phyloP scores from a whole-genome alignment of 2,888 invertebrate genomes.

The Steromphala cineraria region DNA sequence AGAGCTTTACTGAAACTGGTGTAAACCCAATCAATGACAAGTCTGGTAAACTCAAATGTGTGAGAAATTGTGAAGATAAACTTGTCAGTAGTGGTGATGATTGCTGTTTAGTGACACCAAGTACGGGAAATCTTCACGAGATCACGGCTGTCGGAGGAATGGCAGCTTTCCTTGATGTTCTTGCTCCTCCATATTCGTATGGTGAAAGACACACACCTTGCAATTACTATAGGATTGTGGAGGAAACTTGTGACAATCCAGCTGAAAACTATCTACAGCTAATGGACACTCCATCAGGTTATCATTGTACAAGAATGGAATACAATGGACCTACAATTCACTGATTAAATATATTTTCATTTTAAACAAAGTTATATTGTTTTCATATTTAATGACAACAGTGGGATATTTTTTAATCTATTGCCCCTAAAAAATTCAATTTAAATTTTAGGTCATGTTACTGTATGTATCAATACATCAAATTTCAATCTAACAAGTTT shows the following conservation, averaged over 20 bases:
- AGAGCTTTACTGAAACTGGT: slow-evolving; percentile 50
- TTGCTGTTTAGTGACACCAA: slow-evolving; percentile 72
- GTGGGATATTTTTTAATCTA: too few relatives aligned
- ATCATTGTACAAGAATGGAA: slow-evolving; percentile 83
- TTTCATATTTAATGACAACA: too few relatives aligned
- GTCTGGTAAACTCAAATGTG: slow-evolving; percentile 36
- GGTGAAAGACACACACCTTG: slow-evolving; percentile 72
- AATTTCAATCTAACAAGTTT: too few relatives aligned
- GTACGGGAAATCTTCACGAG: slow-evolving; percentile 74
- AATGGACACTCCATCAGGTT: slow-evolving; percentile 81
- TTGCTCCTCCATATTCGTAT: slow-evolving; percentile 89
- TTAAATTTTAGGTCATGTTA: too few relatives aligned
- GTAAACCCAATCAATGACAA: not conserved
- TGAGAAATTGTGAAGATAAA: slow-evolving; percentile 34
- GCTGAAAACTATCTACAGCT: slow-evolving; percentile 69
- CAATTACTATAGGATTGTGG: slow-evolving; percentile 64
- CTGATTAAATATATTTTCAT: not conserved
- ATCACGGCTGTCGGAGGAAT: slow-evolving; percentile 80
- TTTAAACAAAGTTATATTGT: not conserved
- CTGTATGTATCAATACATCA: too few relatives aligned
- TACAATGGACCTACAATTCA: slow-evolving; percentile 79
- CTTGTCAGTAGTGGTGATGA: slow-evolving; percentile 47
- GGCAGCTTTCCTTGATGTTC: slow-evolving; percentile 93
- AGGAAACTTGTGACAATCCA: not conserved
- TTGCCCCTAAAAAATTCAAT: too few relatives aligned